These are phyloP conservation scores for Campylomormyrus tamandua DNA, from an alignment of 2,113 vertebrate genomes.

Conservation along the genomic window DNA sequence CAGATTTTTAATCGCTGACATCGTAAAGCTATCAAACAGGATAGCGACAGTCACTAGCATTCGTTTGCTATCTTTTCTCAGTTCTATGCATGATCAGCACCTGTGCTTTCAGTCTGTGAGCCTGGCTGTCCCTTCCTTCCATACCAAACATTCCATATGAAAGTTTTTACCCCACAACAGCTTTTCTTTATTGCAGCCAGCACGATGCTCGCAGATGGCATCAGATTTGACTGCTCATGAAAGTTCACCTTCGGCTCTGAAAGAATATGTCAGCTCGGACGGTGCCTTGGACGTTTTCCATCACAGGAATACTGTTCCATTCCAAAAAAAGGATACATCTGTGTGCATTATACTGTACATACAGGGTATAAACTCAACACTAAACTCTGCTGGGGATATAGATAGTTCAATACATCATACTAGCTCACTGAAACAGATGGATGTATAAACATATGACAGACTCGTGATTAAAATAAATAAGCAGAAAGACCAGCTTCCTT, in stretches of 20 bases:
- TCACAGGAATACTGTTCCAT: neutral
- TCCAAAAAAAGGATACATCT: neutral
- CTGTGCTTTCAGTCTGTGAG: neutral
- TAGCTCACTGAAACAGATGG: neutral
- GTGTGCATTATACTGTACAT: neutral
- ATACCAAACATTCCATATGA: neutral
- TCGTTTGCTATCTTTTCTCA: neutral
- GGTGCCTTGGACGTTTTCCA: neutral
- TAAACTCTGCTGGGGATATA: neutral
- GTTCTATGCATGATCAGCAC: neutral
- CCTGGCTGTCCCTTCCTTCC: neutral
- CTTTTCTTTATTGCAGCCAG: neutral
- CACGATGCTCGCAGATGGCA: neutral
- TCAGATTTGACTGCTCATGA: neutral
- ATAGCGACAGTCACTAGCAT: neutral
- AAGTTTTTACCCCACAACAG: neutral
- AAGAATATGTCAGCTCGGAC: neutral
- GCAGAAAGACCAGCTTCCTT: neutral
- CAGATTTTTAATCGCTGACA: neutral
- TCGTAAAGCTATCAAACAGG: neutral
- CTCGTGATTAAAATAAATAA: constrained; percentile 4
- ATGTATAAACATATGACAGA: neutral
- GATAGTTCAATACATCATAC: neutral
- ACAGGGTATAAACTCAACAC: neutral
- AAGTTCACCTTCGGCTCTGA: neutral